Evolutionary conservation across 2,113 vertebrate species (phyloP), one percentile per base, ranked within the genome.

Genomic region (Oreochromis tanganicae): DNA sequence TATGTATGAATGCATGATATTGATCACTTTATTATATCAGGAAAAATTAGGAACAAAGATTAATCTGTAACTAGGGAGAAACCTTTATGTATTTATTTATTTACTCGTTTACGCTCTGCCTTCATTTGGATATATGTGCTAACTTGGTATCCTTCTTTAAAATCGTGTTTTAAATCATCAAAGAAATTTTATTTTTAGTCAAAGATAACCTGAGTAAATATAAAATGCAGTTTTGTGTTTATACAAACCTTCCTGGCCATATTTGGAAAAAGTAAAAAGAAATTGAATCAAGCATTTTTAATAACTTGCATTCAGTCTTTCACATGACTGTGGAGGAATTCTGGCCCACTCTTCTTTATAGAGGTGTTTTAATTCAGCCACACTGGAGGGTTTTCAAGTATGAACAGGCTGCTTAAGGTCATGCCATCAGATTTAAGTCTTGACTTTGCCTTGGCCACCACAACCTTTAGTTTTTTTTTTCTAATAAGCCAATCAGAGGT

Each of bases 301-400:
- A 46, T 46, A 29, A 16, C 50, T 52, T n/a, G 9, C 48, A 52
- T 19, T 9, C 50, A n/a, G 8, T 52, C 50, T 52, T 52, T 52
- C 19, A 52, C 36, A 9, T 38, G 3, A 38, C 50, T 52, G 19
- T 54, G 52, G 52, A 54, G 52, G 52, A 21, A 3, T 54, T 21
- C 7, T n/a, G 19, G 9, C 50, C 50, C 50, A 54, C 19, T 54
- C 19, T 1, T 61, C 5, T 61, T 34, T 10, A 2, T 10, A 34
- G 59, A 19, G 5, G 5, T 0, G 2, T 63, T 63, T 34, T 19
- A 63, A 34, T 63, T 34, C 9, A 63, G 57, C 9, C 57, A 61
- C 29, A 34, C 27, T 61, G 57, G 16, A 61, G 57, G 57, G 14
- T 0, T 61, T 61, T 32, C 1, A 32, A 61, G 27, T 0, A 32